These are phyloP conservation scores for Tyrannus savana DNA, from an alignment of 2,113 vertebrate species.

Conservation along the genomic window DNA sequence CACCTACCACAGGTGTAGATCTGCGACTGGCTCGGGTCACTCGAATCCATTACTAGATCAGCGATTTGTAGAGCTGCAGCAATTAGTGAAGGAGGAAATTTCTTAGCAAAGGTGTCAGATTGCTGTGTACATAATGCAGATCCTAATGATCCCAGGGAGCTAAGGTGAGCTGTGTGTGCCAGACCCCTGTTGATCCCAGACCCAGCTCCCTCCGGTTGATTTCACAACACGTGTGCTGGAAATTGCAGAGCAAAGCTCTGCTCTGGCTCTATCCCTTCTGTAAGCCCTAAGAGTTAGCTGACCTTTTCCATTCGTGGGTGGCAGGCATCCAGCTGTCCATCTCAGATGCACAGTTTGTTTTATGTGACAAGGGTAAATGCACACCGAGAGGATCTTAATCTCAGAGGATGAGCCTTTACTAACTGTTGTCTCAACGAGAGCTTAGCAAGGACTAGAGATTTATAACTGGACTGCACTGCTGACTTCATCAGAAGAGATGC, in stretches of 20 bases:
- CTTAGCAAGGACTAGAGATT: neutral
- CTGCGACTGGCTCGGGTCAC: neutral
- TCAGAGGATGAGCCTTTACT: neutral
- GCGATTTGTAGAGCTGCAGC: neutral
- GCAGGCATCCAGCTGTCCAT: neutral
- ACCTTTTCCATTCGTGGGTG: neutral
- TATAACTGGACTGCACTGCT: neutral
- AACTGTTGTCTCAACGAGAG: neutral
- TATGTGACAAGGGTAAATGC: neutral
- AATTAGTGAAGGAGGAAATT: neutral
- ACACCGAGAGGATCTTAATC: neutral
- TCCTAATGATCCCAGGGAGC: neutral
- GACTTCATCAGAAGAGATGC: neutral
- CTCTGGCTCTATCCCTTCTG: neutral
- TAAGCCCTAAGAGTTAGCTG: neutral
- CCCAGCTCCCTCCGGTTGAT: neutral
- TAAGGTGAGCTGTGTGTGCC: rapidly evolving
- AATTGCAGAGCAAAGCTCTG: neutral
- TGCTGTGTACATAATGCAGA: neutral
- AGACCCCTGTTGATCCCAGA: neutral
- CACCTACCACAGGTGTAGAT: neutral
- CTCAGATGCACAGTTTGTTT: neutral
- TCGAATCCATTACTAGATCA: neutral
- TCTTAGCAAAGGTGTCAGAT: neutral
- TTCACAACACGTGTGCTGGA: neutral